A percentile compares a stretch with the other conserved stretches of the same genome.
Conservation (phyloP, 2,113 vertebrate genomes). For the Noctilio leporinus region DNA sequence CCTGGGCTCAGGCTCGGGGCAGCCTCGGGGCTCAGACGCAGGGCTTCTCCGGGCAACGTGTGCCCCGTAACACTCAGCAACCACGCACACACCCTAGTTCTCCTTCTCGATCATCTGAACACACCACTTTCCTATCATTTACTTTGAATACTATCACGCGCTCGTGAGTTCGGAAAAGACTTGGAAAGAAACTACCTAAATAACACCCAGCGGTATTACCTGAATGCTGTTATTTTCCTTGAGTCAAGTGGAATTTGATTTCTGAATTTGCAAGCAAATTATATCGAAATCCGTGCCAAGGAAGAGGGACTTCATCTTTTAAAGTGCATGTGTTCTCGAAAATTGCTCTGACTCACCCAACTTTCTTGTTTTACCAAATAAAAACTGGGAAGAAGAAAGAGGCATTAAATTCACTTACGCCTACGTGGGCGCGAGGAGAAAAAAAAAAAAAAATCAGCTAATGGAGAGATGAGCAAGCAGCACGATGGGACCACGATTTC, state of each 20-base stretch:
- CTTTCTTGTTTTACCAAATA: slow-evolving; percentile 59
- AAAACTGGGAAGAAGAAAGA: slow-evolving; percentile 19
- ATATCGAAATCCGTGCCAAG: slow-evolving; percentile 27
- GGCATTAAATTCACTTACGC: slow-evolving; percentile 51
- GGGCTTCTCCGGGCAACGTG: not conserved
- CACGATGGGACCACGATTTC: slow-evolving; percentile 37
- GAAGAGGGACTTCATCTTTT: not conserved
- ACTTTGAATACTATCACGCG: not conserved
- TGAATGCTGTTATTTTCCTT: not conserved
- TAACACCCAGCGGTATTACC: not conserved
- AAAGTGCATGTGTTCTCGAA: not conserved
- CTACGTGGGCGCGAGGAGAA: not conserved
- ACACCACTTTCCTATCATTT: not conserved
- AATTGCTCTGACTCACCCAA: slow-evolving; percentile 31
- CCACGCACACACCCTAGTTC: not conserved
- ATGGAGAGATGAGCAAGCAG: slow-evolving; percentile 36
- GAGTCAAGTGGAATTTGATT: slow-evolving; percentile 50
- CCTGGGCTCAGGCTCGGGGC: not conserved
- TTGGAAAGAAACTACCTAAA: not conserved
- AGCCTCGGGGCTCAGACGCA: not conserved
- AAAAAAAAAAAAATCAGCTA: not conserved
- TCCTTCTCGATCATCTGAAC: not conserved
- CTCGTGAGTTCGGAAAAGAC: not conserved
- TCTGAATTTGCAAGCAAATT: slow-evolving; percentile 43
- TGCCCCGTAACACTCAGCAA: not conserved